These are phyloP conservation scores for Ancistrus triradiatus DNA, from an alignment of 2,113 vertebrate genomes.

Conservation along the genomic window DNA sequence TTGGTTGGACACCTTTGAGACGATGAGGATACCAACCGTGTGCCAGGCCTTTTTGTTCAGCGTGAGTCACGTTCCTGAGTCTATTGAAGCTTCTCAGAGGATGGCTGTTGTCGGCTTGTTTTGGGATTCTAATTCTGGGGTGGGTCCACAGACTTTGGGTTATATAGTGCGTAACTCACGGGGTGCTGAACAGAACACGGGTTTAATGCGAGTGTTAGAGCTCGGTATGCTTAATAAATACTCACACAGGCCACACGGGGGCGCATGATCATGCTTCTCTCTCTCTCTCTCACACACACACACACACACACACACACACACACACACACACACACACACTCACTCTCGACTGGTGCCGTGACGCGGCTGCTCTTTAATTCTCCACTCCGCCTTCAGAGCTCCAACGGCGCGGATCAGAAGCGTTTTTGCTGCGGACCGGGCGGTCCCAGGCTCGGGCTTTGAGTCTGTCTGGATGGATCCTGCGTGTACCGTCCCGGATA, in stretches of 20 bases:
- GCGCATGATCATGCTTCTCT: slow-evolving; percentile 19
- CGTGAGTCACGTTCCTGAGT: no score
- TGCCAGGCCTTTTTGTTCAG: no score
- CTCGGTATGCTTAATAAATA: not conserved
- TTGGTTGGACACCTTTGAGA: no score
- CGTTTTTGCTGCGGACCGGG: slow-evolving; percentile 12
- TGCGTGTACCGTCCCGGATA: not conserved
- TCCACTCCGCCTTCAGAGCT: slow-evolving; percentile 3
- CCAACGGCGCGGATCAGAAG: slow-evolving; percentile 10
- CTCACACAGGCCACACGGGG: slow-evolving; percentile 31
- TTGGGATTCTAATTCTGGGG: no score
- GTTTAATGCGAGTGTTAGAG: no score
- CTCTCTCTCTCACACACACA: slow-evolving; percentile 2
- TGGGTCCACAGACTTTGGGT: no score
- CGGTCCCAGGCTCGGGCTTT: not conserved
- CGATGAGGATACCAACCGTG: no score
- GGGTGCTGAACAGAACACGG: no score
- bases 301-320: slow-evolving; percentile 11
- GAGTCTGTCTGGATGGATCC: not conserved
- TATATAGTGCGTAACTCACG: no score
- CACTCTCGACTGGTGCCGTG: not conserved
- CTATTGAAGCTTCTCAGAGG: no score
- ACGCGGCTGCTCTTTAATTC: slow-evolving; percentile 23
- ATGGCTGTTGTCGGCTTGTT: no score
- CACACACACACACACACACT: slow-evolving; percentile 11